phyloP scores from a whole-genome alignment of 1,140 invertebrate species.

The Hirudo medicinalis region DNA sequence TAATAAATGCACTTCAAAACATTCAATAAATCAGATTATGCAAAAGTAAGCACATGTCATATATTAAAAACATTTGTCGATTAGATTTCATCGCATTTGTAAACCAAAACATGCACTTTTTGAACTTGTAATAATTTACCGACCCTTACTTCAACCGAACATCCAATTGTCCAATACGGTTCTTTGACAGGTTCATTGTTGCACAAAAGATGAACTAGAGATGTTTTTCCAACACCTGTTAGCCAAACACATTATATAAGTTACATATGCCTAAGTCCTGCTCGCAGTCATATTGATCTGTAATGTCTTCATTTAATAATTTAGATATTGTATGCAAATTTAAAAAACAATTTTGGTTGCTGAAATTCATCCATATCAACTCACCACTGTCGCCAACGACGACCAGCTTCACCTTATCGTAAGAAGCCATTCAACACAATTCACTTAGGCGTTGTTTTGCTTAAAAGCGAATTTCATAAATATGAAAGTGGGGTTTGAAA shows the following conservation, averaged over 20 bases:
- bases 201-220: constrained; percentile 76
- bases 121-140: too few species aligned
- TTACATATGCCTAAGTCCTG: background rate
- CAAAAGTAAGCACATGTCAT: background rate
- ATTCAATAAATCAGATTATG: background rate
- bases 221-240: constrained; percentile 84
- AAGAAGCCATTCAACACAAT: constrained; percentile 28
- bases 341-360: too few species aligned
- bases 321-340: too few species aligned
- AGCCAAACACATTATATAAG: constrained; percentile 16
- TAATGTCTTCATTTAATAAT: too few species aligned
- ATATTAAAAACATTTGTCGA: too few species aligned
- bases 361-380: background rate
- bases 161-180: constrained; percentile 85
- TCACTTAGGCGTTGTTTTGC: too few species aligned
- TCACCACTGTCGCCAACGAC: constrained; percentile 82
- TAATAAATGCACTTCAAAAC: background rate
- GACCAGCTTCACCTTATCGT: constrained; percentile 74
- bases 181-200: constrained; percentile 66
- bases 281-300: background rate
- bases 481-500: too few species aligned
- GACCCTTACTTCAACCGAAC: constrained; percentile 77
- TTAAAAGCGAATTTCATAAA: too few species aligned
- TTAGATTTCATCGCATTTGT: too few species aligned
- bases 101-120: too few species aligned